Base-by-base conservation (phyloP, 2,888 invertebrate genomes). In the Marronus borbonicus region DNA sequence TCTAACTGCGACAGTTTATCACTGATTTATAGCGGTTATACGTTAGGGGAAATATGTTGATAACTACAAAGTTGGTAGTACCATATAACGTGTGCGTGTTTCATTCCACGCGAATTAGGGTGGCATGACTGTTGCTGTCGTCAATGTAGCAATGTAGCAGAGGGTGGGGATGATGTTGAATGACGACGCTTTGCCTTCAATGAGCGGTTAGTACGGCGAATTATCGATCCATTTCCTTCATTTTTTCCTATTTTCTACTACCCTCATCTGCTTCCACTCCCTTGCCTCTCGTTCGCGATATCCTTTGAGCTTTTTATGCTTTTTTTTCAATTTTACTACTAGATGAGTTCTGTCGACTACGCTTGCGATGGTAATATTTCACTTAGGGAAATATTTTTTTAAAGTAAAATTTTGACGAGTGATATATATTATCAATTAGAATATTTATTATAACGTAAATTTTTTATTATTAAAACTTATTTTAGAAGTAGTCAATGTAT, bases 81-180 rank as follows among this genome's bases (percentile, higher is more conserved):
- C 44, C 12, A 44, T 44, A 44, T 8, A 12, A 8, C 50, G 39
- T 58, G 49, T 49, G 36, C 58, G 36, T 50, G 39, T 65, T 68
- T 50, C 14, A n/a, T 50, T 28, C 14, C 66, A 44, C 20, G 66
- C 50, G 49, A 49, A 20, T 20, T 20, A 20, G 49, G 72, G 60
- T 72, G 72, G 72, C 20, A 72, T 24, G 58, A 72, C 58, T 55
- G 72, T 36, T 39, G 72, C 17, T 72, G 72, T 72, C 72, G 72
- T 72, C 72, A 72, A n/a, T 24, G 58, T 58, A 36, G 17, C 7
- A 44, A 17, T 17, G 17, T 20, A 14, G 1, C 24, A 24, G 10
- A 24, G 79, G 76, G 80, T 81, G 80, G 78, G 81, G 81, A 79
- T 80, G 81, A 76, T 76, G 80, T 62, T 81, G 79, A 82, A 82